Conservation (phyloP, 1,140 invertebrate species). For the Varroa destructor region DNA sequence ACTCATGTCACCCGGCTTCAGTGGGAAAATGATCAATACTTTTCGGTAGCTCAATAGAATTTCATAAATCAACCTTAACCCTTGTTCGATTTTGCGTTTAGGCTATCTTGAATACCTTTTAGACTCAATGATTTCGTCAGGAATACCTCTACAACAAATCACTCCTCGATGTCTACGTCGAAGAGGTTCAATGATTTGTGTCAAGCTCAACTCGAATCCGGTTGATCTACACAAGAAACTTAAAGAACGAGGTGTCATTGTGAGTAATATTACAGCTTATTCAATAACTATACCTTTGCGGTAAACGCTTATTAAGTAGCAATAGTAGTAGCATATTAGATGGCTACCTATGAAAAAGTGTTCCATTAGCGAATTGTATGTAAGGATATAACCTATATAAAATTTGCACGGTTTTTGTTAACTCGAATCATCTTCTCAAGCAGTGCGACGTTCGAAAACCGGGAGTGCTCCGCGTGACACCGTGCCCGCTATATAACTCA, state of each 20-base stretch:
- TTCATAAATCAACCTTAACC: no score
- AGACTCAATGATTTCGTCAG: neutral
- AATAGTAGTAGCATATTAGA: no score
- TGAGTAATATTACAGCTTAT: conserved; percentile 37
- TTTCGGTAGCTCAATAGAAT: no score
- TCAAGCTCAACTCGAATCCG: conserved; percentile 42
- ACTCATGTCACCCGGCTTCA: no score
- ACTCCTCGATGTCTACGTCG: conserved; percentile 46
- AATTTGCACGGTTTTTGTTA: no score
- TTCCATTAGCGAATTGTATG: no score
- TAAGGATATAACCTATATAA: no score
- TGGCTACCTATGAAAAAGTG: no score
- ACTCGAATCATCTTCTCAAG: neutral
- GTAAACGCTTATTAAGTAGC: no score
- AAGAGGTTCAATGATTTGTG: conserved; percentile 47
- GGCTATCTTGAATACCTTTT: conserved; percentile 7
- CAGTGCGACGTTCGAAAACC: conserved; percentile 48
- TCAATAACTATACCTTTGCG: no score
- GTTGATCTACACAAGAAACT: conserved; percentile 43
- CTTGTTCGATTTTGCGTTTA: no score
- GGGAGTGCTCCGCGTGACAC: conserved; percentile 46
- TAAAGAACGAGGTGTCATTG: conserved; percentile 45
- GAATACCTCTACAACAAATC: conserved; percentile 35
- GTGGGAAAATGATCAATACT: no score
- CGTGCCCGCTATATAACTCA: conserved; percentile 48